phyloP scores from a whole-genome alignment of 1,140 invertebrate genomes.

The Lysiphlebus fabarum region DNA sequence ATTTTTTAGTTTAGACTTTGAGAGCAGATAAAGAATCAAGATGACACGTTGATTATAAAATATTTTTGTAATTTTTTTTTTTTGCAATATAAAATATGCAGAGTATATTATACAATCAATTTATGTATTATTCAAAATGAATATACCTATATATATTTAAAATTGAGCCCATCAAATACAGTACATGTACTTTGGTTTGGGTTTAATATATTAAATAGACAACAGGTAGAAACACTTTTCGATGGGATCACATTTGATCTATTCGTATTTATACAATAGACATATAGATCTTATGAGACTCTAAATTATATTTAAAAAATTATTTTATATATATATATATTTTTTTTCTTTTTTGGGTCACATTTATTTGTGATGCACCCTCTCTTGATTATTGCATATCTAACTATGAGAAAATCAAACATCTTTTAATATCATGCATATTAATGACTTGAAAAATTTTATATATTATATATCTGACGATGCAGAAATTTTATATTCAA shows the following conservation, averaged over 20 bases:
- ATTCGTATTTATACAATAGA: conserved; percentile 2
- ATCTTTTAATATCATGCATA: conserved; percentile 1
- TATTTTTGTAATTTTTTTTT: conserved; percentile 8
- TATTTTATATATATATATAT: too few relatives aligned
- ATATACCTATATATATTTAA: too few relatives aligned
- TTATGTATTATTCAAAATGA: too few relatives aligned
- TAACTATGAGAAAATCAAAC: conserved; percentile 25
- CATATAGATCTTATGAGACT: neutral
- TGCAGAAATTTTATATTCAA: conserved; percentile 1
- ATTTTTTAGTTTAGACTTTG: too few relatives aligned
- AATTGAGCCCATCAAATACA: neutral
- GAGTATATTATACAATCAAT: too few relatives aligned
- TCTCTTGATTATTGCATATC: conserved; percentile 8
- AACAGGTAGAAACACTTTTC: conserved; percentile 48
- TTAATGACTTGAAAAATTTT: conserved; percentile 32
- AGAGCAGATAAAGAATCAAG: too few relatives aligned
- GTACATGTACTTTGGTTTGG: too few relatives aligned
- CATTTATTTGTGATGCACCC: conserved; percentile 19
- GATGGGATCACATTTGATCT: conserved; percentile 21
- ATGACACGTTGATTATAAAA: conserved; percentile 36
- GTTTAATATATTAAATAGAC: conserved; percentile 18
- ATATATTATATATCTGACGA: conserved; percentile 39
- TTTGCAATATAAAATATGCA: too few relatives aligned
- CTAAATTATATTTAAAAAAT: neutral
- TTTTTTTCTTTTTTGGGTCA: conserved; percentile 21